Conservation (phyloP, 2,113 vertebrate genomes). For the Crotophaga sulcirostris region DNA sequence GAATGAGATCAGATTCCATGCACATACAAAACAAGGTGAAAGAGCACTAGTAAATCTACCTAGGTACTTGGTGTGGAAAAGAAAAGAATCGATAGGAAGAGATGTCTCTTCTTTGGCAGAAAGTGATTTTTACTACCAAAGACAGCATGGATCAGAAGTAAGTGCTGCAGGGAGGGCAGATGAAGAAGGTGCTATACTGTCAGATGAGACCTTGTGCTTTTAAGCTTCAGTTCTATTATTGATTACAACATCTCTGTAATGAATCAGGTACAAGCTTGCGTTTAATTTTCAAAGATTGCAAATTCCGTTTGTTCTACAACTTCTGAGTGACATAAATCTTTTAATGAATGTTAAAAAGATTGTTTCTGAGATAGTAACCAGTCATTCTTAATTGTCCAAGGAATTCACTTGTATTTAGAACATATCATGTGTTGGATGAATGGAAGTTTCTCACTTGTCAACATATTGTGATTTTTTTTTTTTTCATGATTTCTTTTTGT, state of each 20-base stretch:
- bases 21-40: not conserved
- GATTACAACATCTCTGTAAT: constrained; percentile 38
- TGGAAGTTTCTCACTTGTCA: not conserved
- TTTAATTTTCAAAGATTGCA: constrained; percentile 53
- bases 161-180: not conserved
- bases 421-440: not conserved
- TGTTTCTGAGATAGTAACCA: constrained; percentile 23
- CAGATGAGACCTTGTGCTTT: constrained; percentile 16
- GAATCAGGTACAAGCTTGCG: constrained; percentile 39
- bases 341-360: constrained; percentile 41
- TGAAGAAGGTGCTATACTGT: not conserved
- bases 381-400: constrained; percentile 14
- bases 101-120: not conserved
- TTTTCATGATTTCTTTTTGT: not conserved
- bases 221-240: constrained; percentile 48
- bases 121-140: not conserved
- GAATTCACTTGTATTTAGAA: not conserved
- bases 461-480: not conserved
- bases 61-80: not conserved
- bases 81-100: not conserved
- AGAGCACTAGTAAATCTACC: not conserved
- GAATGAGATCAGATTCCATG: not conserved
- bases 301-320: constrained; percentile 34
- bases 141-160: not conserved
- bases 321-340: constrained; percentile 38